Percentiles rank a stretch among this genome's conserved stretches.
These are phyloP conservation scores for Plumapathes pennacea DNA, from an alignment of 92 coral and sea anemone species.

Conservation along the genomic window DNA sequence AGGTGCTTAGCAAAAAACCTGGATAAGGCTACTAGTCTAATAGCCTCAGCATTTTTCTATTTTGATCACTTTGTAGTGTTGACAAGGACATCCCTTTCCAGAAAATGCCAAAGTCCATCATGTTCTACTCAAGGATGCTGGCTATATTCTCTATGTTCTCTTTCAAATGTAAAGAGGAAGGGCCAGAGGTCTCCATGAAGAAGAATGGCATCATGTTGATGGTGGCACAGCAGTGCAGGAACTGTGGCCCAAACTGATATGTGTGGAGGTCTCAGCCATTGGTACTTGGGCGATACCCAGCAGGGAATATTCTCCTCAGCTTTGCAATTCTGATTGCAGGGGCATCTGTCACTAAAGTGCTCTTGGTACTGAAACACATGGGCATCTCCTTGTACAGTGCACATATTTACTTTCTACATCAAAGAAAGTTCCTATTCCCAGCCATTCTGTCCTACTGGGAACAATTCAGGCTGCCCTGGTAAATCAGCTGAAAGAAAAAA, in stretches of 20 bases:
- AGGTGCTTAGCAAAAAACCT: not conserved
- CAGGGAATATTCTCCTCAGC: conserved; percentile 51
- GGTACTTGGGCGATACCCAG: conserved; percentile 54
- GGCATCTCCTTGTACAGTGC: conserved; percentile 13
- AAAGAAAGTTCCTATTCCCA: too few relatives aligned
- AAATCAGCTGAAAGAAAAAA: too few relatives aligned
- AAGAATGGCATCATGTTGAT: conserved; percentile 53
- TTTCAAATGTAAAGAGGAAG: conserved; percentile 17
- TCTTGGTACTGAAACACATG: conserved; percentile 31
- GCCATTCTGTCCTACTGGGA: too few relatives aligned
- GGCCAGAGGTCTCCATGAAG: conserved; percentile 41
- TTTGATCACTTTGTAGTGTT: conserved; percentile 1
- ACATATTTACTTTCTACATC: too few relatives aligned
- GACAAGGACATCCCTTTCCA: conserved; percentile 17
- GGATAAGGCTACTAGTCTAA: not conserved
- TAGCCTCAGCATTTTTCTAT: not conserved
- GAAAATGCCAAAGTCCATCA: conserved; percentile 6
- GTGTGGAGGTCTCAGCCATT: conserved; percentile 59
- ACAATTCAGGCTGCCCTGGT: too few relatives aligned
- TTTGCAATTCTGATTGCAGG: conserved; percentile 62
- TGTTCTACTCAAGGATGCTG: conserved; percentile 10
- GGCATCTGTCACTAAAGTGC: conserved; percentile 52
- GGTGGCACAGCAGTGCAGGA: conserved; percentile 39
- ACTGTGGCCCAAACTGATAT: conserved; percentile 27
- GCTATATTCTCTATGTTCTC: conserved; percentile 21